These are phyloP conservation scores for Phaethornis superciliosus DNA, from an alignment of 2,113 vertebrate genomes.

Conservation along the genomic window DNA sequence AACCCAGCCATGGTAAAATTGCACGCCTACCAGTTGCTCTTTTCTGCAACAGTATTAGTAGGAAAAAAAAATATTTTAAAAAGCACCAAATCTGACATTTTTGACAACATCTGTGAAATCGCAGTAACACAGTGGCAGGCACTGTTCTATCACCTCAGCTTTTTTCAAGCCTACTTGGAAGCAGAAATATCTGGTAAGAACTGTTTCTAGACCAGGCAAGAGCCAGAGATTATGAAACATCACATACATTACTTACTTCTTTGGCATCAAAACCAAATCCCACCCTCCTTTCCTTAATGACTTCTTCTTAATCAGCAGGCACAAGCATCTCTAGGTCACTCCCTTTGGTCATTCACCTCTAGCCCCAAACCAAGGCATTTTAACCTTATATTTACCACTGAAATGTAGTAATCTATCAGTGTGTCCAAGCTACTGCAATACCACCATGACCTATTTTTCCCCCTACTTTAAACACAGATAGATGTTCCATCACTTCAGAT, in stretches of 20 bases:
- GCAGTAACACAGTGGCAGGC: background rate
- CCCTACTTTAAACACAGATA: background rate
- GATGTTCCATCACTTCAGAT: background rate
- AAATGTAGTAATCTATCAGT: background rate
- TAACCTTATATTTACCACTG: background rate
- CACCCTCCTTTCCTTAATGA: background rate
- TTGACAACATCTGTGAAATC: background rate
- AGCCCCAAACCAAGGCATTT: background rate
- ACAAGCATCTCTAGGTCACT: background rate
- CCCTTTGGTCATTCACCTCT: background rate
- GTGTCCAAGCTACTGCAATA: background rate
- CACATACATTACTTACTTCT: background rate
- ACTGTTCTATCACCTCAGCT: background rate
- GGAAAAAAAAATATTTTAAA: too few species aligned
- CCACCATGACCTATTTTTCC: fast-evolving
- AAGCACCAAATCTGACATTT: background rate
- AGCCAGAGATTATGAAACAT: background rate
- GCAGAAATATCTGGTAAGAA: background rate
- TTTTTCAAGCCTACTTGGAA: background rate
- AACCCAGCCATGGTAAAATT: fast-evolving
- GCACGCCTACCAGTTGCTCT: fast-evolving
- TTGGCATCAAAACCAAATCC: background rate
- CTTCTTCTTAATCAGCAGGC: too few species aligned
- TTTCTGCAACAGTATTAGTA: too few species aligned
- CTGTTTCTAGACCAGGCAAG: fast-evolving